Evolutionary conservation across 1,140 invertebrate species (phyloP).

Genomic region (Hetaerina americana): DNA sequence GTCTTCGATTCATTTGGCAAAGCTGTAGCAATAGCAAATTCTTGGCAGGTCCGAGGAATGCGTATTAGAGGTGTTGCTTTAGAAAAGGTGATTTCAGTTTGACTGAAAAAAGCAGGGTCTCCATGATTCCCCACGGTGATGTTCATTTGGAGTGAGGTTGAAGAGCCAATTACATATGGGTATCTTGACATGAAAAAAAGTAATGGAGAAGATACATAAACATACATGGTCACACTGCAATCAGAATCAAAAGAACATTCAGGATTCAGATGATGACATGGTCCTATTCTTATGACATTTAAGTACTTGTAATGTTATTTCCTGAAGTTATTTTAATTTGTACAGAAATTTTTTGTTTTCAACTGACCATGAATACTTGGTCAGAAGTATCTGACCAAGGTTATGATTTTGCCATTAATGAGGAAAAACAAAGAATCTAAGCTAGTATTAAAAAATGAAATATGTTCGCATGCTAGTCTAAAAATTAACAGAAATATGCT

Average conservation of each 20-base stretch:
- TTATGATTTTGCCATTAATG: no score
- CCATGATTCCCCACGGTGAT: slow-evolving; percentile 13
- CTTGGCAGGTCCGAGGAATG: slow-evolving; percentile 9
- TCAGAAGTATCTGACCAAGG: no score
- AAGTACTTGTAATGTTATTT: no score
- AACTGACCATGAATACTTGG: no score
- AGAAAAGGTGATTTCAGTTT: slow-evolving; percentile 10
- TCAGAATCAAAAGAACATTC: not conserved
- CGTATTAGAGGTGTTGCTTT: slow-evolving; percentile 9
- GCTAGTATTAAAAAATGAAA: no score
- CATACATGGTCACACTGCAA: not conserved
- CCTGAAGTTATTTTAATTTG: no score
- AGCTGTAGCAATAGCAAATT: not conserved
- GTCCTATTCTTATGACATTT: not conserved
- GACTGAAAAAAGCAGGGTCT: slow-evolving; percentile 16
- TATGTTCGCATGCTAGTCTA: no score
- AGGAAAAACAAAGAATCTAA: no score
- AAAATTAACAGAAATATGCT: no score
- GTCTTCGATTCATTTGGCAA: no score
- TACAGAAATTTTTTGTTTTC: no score
- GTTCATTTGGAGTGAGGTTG: slow-evolving; percentile 10
- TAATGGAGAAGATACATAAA: not conserved
- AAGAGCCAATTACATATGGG: slow-evolving; percentile 14
- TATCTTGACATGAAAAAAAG: not conserved
- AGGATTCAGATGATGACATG: not conserved